phyloP scores from a whole-genome alignment of 2,797 vertebrate species.

The Perodicticus potto region DNA sequence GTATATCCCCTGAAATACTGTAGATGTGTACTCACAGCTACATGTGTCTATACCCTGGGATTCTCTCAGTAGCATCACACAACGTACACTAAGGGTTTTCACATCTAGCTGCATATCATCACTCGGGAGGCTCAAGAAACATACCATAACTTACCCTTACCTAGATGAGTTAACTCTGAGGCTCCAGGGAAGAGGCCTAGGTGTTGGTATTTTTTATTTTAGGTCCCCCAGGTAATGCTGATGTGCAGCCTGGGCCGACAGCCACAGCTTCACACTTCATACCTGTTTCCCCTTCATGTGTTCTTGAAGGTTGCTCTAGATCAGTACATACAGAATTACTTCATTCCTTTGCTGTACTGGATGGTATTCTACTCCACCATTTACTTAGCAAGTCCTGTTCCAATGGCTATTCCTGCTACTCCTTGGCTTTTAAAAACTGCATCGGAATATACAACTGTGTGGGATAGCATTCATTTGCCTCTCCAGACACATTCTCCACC shows the following conservation, averaged over 20 bases:
- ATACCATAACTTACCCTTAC: background rate
- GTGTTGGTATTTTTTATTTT: background rate
- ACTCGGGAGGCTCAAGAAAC: slow-evolving; percentile 1
- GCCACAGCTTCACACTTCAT: background rate
- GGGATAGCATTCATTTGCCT: background rate
- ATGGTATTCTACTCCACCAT: background rate
- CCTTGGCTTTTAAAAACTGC: background rate
- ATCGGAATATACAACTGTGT: background rate
- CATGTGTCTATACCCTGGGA: background rate
- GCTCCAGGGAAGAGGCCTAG: background rate
- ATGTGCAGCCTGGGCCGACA: background rate
- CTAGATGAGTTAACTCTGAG: background rate
- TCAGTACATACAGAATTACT: background rate
- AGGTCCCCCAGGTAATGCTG: background rate
- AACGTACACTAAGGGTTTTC: background rate
- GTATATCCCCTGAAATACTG: slow-evolving; percentile 25
- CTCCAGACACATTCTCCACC: background rate
- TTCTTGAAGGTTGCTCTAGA: background rate
- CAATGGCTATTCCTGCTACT: background rate
- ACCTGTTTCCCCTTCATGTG: background rate
- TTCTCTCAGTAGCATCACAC: background rate
- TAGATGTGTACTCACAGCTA: background rate
- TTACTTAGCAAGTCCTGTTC: background rate
- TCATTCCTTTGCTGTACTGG: background rate
- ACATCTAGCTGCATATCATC: slow-evolving; percentile 13